Conservation (phyloP, 2,888 invertebrate species). For the Ormyrus pomaceus region DNA sequence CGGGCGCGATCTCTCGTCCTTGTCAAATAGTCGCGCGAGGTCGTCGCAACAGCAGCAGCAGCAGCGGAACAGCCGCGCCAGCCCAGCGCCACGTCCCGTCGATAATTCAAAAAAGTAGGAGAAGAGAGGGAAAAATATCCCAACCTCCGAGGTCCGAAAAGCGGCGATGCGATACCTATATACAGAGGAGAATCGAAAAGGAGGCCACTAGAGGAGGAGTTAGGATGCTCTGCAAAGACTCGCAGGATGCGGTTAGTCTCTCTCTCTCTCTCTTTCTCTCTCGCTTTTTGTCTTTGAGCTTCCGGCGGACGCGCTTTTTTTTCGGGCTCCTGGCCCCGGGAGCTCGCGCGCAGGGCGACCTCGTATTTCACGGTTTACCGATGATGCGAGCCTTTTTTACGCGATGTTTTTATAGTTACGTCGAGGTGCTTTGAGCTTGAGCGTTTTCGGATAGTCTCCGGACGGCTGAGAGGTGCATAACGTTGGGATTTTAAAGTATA, state of each 20-base stretch:
- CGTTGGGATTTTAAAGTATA: background rate
- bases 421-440: too few species aligned
- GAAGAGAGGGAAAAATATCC: background rate
- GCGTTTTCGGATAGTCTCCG: background rate
- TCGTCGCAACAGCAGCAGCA: background rate
- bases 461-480: background rate
- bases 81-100: constrained; percentile 13
- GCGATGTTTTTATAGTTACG: too few species aligned
- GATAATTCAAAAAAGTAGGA: constrained; percentile 31
- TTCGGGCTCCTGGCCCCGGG: background rate
- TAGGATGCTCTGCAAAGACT: constrained; percentile 30
- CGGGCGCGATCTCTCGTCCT: background rate
- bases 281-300: background rate
- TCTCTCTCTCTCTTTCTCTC: background rate
- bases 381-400: too few species aligned
- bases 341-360: too few species aligned
- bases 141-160: background rate
- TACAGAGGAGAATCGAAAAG: background rate
- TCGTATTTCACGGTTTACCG: too few species aligned
- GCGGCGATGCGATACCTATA: background rate
- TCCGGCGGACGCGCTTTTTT: background rate
- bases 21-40: too few species aligned
- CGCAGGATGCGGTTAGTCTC: constrained; percentile 45
- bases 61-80: background rate
- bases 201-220: background rate